These are phyloP conservation scores for Petrosia ficiformis DNA, from an alignment of 37 sponge, comb jelly and placozoan genomes.

Conservation along the genomic window DNA sequence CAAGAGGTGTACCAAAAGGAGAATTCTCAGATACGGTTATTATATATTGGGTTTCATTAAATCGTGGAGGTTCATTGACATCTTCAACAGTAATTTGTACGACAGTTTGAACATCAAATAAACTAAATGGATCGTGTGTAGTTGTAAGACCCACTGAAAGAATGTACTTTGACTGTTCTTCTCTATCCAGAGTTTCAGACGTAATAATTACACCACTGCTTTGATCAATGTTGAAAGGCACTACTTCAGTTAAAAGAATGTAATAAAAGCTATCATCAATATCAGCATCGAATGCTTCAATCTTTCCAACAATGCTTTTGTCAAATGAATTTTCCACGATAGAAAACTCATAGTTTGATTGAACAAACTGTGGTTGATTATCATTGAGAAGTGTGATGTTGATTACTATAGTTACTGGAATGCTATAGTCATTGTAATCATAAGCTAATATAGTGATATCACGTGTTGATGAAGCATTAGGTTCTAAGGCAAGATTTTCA, in stretches of 20 bases:
- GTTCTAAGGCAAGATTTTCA: slow-evolving; percentile 42
- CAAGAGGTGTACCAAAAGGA: slow-evolving; percentile 9
- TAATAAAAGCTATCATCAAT: background rate
- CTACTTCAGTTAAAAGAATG: background rate
- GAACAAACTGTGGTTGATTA: slow-evolving; percentile 14
- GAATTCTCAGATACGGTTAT: slow-evolving; percentile 13
- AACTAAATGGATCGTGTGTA: background rate
- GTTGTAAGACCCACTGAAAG: background rate
- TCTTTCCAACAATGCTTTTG: background rate
- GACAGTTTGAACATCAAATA: background rate
- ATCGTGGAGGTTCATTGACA: slow-evolving; percentile 35
- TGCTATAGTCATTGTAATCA: slow-evolving; percentile 42
- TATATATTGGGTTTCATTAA: background rate
- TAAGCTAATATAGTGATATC: slow-evolving; percentile 30
- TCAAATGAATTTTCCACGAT: slow-evolving; percentile 3
- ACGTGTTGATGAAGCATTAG: slow-evolving; percentile 31
- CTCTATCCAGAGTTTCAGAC: slow-evolving; percentile 20
- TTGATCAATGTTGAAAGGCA: slow-evolving; percentile 14
- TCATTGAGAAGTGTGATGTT: slow-evolving; percentile 10
- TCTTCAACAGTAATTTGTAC: slow-evolving; percentile 24
- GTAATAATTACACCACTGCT: slow-evolving; percentile 32
- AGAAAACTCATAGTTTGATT: background rate
- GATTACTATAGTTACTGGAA: slow-evolving; percentile 15
- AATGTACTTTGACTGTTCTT: background rate
- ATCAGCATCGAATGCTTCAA: slow-evolving; percentile 5